Conservation (phyloP, 2,797 vertebrate genomes). For the Philypnodon macrostomus region DNA sequence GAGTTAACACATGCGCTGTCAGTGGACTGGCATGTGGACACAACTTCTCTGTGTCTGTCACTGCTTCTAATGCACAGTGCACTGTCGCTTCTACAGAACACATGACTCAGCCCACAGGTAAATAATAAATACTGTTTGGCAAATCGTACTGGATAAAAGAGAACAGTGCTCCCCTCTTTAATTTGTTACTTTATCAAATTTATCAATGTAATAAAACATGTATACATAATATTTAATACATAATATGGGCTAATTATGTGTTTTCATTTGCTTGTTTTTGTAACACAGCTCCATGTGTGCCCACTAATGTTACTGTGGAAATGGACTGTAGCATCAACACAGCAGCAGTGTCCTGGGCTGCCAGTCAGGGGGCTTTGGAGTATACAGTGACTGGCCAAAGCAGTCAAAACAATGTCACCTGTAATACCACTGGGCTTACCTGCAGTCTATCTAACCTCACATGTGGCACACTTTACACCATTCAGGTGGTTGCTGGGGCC, state of each 20-base stretch:
- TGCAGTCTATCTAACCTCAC: slow-evolving; percentile 48
- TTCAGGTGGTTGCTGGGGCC: slow-evolving; percentile 52
- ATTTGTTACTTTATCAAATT: not conserved
- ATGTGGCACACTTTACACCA: slow-evolving; percentile 57
- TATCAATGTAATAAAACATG: too few relatives aligned
- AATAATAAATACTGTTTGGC: slow-evolving; percentile 6
- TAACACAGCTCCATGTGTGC: slow-evolving; percentile 70
- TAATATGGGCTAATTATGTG: too few relatives aligned
- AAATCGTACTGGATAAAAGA: too few relatives aligned
- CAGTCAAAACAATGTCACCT: slow-evolving; percentile 40
- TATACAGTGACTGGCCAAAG: slow-evolving; percentile 53
- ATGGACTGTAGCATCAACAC: slow-evolving; percentile 57
- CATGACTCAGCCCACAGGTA: slow-evolving; percentile 59
- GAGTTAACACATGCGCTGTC: slow-evolving; percentile 43
- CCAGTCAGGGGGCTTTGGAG: slow-evolving; percentile 49
- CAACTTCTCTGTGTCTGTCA: slow-evolving; percentile 69
- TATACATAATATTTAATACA: too few relatives aligned
- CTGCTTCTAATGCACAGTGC: slow-evolving; percentile 65
- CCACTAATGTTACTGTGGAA: slow-evolving; percentile 39
- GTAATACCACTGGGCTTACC: slow-evolving; percentile 38
- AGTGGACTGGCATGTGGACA: slow-evolving; percentile 56
- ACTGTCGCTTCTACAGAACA: slow-evolving; percentile 27
- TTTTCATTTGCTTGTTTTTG: slow-evolving; percentile 3
- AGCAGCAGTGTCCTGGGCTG: slow-evolving; percentile 65
- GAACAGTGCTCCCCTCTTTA: too few relatives aligned